Percentiles rank a stretch among this genome's conserved stretches.
Evolutionary conservation across 2,888 invertebrate species (phyloP).

Genomic region (Labia minor): DNA sequence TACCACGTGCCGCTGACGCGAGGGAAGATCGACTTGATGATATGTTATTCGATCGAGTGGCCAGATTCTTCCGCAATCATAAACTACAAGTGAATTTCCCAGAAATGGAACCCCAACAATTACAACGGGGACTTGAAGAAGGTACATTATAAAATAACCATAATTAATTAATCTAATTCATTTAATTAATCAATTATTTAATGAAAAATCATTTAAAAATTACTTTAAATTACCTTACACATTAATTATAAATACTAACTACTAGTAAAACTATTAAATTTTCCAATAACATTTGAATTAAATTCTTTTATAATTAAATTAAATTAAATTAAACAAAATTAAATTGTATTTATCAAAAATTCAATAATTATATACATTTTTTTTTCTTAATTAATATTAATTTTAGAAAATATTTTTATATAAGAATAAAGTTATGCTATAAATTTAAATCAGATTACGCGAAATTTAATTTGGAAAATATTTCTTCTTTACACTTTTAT

Average conservation of each 20-base stretch:
- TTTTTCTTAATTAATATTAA: no score
- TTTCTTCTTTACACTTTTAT: no score
- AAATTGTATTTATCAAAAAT: no score
- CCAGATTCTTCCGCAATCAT: constrained; percentile 60
- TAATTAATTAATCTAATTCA: no score
- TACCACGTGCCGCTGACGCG: constrained; percentile 49
- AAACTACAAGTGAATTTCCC: constrained; percentile 67
- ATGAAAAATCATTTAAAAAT: constrained; percentile 15
- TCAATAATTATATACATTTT: no score
- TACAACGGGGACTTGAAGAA: constrained; percentile 63
- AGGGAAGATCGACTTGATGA: constrained; percentile 56
- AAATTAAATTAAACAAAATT: no score
- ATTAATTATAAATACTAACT: background rate
- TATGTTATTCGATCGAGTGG: constrained; percentile 59
- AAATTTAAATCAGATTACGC: no score
- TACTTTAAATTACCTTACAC: background rate
- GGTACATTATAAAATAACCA: constrained; percentile 42
- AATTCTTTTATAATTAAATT: background rate
- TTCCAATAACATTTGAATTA: background rate
- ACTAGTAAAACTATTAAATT: background rate
- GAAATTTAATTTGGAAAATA: no score
- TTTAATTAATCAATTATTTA: constrained; percentile 16
- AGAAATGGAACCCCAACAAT: constrained; percentile 53
- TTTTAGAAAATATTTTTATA: no score
- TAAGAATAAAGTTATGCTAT: no score